phyloP scores from a whole-genome alignment of 2,888 invertebrate species.

The Halictus quadricinctus region DNA sequence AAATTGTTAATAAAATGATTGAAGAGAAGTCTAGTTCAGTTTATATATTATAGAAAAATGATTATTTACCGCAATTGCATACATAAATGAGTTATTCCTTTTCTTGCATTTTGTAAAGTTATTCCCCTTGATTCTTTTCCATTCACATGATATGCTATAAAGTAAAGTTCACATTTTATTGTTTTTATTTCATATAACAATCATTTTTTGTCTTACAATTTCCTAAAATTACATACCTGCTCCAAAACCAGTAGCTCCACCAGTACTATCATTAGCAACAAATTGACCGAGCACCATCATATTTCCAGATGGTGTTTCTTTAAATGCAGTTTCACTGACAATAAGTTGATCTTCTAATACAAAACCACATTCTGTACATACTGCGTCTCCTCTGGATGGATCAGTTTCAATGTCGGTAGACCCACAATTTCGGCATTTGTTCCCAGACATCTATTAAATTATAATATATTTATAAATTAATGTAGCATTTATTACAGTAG shows the following conservation, averaged over 20 bases:
- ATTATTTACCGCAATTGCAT: slow-evolving; percentile 87
- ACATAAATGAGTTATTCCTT: slow-evolving; percentile 92
- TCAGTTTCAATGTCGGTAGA: slow-evolving; percentile 97
- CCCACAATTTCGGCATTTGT: slow-evolving; percentile 93
- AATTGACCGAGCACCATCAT: slow-evolving; percentile 96
- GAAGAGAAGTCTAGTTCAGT: not conserved
- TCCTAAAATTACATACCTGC: slow-evolving; percentile 83
- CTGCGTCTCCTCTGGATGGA: slow-evolving; percentile 96
- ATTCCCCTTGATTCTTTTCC: slow-evolving; percentile 96
- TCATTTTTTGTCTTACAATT: slow-evolving; percentile 5
- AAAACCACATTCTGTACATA: slow-evolving; percentile 97
- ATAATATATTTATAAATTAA: not conserved
- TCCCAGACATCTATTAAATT: slow-evolving; percentile 84
- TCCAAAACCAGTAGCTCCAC: slow-evolving; percentile 92
- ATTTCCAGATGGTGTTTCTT: slow-evolving; percentile 95
- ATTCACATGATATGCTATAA: slow-evolving; percentile 89
- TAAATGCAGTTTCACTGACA: slow-evolving; percentile 97
- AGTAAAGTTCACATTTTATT: slow-evolving; percentile 19
- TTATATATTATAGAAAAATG: not conserved
- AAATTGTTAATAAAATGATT: slow-evolving; percentile 1
- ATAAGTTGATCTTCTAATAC: slow-evolving; percentile 98
- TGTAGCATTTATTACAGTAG: not conserved
- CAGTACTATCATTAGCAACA: slow-evolving; percentile 94
- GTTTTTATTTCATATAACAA: not conserved
- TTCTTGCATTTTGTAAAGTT: slow-evolving; percentile 93